Evolutionary conservation across 2,888 invertebrate genomes (phyloP), one percentile per base, ranked within the genome.

Genomic region (Lithophane semibrunnea): DNA sequence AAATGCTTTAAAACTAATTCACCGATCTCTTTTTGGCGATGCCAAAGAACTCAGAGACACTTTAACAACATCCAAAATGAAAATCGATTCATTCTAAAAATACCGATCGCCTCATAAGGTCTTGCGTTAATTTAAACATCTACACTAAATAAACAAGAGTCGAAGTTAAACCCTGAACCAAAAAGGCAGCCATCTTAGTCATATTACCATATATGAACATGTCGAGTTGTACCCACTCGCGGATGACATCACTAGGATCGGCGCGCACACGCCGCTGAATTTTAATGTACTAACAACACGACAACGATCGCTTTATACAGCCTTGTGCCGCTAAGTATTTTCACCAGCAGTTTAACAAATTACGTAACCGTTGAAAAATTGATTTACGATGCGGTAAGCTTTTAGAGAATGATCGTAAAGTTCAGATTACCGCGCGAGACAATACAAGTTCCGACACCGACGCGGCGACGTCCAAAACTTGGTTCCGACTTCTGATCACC

Each of bases 131-230:
- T 86, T 86, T 79, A 84, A 79, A 88, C 81, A 83, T 84, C 81
- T 79, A 88, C 85, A 86, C 77, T 88, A 87, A 89, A 89, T 87
- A 87, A 90, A 88, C 79, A 89, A 90, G 88, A 89, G 87, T 90
- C 85, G 89, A 89, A 88, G 88, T 88, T 84, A 90, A 92, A 86
- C 94, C 93, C 91, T 94, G 94, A 94, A 91, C 92, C 90, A 91
- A 93, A 94, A 93, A 87, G 86, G 87, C 88, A 88, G 90, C 92
- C 91, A 92, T 93, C 91, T 95, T 95, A 95, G 94, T 95, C 94
- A 94, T 93, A 95, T 95, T 92, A 90, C 94, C 95, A 90, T 96
- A 94, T 94, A 95, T 88, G 96, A 93, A 88, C 88, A 90, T 93
- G 92, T 93, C 90, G 86, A 85, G 80, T 72, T 83, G 79, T 84